Percentiles rank a stretch among this genome's conserved stretches.
Conservation (phyloP, 2,888 invertebrate species). For the Ommatoiulus sabulosus region DNA sequence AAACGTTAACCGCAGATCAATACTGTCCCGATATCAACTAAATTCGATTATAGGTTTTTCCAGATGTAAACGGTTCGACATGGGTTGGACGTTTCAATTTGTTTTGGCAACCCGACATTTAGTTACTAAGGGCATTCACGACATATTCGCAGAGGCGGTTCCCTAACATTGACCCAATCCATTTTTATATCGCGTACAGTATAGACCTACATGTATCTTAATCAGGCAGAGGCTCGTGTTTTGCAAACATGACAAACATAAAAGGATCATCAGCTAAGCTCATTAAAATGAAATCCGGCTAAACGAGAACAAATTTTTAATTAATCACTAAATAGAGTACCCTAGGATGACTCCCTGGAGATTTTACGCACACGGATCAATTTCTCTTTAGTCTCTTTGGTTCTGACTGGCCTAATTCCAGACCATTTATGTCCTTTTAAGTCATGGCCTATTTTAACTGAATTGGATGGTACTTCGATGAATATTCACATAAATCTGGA, state of each 20-base stretch:
- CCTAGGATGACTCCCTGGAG: neutral
- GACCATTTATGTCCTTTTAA: neutral
- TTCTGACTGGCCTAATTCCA: neutral
- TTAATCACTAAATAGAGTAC: neutral
- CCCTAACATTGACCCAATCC: constrained; percentile 5
- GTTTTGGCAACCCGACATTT: constrained; percentile 20
- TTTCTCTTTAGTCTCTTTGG: neutral
- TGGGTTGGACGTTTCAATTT: neutral
- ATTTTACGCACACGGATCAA: neutral
- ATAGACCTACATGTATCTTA: no score
- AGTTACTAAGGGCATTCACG: neutral
- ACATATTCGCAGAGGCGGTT: neutral
- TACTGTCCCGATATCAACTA: constrained; percentile 1
- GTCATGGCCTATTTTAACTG: neutral
- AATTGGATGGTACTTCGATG: neutral
- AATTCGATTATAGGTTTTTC: neutral
- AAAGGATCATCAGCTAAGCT: neutral
- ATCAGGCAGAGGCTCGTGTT: neutral
- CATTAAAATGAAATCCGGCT: neutral
- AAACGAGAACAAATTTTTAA: neutral
- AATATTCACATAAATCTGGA: no score
- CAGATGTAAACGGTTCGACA: neutral
- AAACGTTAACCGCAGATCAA: neutral
- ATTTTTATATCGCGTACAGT: neutral
- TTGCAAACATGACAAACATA: neutral